These are phyloP conservation scores for Lagopus muta DNA, from an alignment of 2,113 vertebrate genomes.

Conservation along the genomic window DNA sequence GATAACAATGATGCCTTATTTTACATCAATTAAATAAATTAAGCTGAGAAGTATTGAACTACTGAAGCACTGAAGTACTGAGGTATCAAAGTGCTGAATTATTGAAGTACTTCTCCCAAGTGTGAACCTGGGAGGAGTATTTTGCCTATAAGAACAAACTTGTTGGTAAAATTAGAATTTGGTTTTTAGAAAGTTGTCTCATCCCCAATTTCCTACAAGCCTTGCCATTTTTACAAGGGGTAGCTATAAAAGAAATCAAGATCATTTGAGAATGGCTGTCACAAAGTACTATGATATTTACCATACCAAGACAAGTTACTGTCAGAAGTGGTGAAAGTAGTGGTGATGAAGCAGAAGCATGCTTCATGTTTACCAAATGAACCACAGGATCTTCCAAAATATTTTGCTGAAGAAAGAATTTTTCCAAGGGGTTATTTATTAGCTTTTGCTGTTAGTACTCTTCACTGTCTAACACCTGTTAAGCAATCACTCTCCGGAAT, in stretches of 20 bases:
- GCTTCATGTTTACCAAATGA: not conserved
- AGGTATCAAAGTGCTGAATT: too few relatives aligned
- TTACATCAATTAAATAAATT: conserved; percentile 24
- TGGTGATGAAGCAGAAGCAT: not conserved
- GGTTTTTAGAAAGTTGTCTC: not conserved
- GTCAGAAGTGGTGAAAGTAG: not conserved
- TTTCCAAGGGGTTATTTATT: not conserved
- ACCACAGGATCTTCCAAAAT: not conserved
- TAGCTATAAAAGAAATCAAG: not conserved
- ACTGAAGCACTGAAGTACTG: too few relatives aligned
- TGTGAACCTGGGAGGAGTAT: not conserved
- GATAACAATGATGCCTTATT: not conserved
- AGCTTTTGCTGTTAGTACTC: not conserved
- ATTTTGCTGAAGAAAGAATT: not conserved
- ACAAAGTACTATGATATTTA: not conserved
- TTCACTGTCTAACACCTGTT: not conserved
- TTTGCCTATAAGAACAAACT: not conserved
- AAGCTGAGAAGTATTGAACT: not conserved
- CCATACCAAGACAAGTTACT: not conserved
- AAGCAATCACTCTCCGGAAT: not conserved
- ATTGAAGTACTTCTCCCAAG: too few relatives aligned
- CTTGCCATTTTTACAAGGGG: not conserved
- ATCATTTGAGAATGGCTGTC: not conserved
- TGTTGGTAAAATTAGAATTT: not conserved
- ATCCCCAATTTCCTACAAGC: not conserved